Conservation (phyloP, 92 coral and sea anemone species). For the Epizoanthus illoricatus region DNA sequence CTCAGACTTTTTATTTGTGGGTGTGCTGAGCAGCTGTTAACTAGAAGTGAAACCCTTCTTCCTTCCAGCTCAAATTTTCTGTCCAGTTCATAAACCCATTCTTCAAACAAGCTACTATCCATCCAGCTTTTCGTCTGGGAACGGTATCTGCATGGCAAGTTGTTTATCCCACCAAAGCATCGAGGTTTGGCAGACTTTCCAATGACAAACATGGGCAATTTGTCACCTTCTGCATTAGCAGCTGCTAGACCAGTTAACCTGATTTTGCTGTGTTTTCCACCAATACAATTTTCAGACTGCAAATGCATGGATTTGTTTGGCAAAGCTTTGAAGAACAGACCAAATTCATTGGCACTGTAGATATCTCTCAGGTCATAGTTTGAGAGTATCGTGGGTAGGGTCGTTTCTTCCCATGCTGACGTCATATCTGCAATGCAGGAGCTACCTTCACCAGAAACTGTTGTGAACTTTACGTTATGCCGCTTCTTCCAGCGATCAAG, state of each 20-base stretch:
- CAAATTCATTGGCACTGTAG: slow-evolving; percentile 45
- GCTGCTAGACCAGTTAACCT: slow-evolving; percentile 19
- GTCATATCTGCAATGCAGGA: slow-evolving; percentile 39
- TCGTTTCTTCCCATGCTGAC: slow-evolving; percentile 28
- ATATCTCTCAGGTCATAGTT: slow-evolving; percentile 30
- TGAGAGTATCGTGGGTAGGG: slow-evolving; percentile 12
- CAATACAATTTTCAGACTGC: not conserved
- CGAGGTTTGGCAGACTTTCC: slow-evolving; percentile 28
- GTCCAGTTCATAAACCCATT: slow-evolving; percentile 35
- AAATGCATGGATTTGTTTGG: slow-evolving; percentile 45
- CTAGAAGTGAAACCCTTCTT: slow-evolving; percentile 22
- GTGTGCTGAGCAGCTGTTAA: slow-evolving; percentile 26
- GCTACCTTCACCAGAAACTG: slow-evolving; percentile 12
- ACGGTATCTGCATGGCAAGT: slow-evolving; percentile 37
- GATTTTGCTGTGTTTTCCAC: not conserved
- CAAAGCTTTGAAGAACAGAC: slow-evolving; percentile 43
- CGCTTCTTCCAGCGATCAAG: slow-evolving; percentile 50
- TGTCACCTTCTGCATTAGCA: slow-evolving; percentile 28
- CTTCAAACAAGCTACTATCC: slow-evolving; percentile 4
- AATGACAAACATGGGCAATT: slow-evolving; percentile 38
- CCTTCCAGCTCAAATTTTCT: not conserved
- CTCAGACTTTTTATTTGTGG: not conserved
- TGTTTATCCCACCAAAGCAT: slow-evolving; percentile 26
- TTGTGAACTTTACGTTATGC: slow-evolving; percentile 29
- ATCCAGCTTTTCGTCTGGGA: slow-evolving; percentile 33